phyloP scores from a whole-genome alignment of 92 coral and sea anemone species.

The Epizoanthus scotinus region DNA sequence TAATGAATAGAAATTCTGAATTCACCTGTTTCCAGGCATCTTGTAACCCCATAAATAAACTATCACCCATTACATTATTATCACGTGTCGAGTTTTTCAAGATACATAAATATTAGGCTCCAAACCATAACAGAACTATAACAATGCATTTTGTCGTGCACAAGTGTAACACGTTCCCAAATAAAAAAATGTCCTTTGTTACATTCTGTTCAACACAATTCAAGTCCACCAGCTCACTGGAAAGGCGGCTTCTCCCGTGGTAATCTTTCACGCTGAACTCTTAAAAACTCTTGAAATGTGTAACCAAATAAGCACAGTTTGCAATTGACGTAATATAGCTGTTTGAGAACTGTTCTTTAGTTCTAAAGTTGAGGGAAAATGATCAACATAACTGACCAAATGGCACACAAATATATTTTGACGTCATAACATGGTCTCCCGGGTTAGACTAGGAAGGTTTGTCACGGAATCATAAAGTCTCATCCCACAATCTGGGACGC shows the following conservation, averaged over 20 bases:
- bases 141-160: neutral
- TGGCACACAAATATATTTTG: neutral
- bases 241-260: neutral
- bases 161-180: too few species aligned
- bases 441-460: too few species aligned
- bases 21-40: constrained; percentile 2
- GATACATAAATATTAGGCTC: neutral
- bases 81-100: constrained; percentile 26
- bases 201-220: neutral
- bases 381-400: neutral
- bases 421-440: constrained; percentile 10
- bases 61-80: neutral
- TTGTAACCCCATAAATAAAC: constrained; percentile 13
- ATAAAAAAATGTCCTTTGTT: too few species aligned
- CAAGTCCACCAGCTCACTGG: neutral
- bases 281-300: neutral
- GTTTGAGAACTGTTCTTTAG: neutral
- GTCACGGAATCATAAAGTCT: too few species aligned
- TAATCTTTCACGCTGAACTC: too few species aligned
- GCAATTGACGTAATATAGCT: neutral
- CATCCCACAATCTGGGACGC: too few species aligned
- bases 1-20: neutral
- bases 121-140: neutral
- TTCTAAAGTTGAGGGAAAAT: constrained; percentile 1
- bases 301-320: neutral